These are phyloP conservation scores for Orientallactaga sibirica DNA, from an alignment of 2,797 vertebrate species.

Conservation along the genomic window DNA sequence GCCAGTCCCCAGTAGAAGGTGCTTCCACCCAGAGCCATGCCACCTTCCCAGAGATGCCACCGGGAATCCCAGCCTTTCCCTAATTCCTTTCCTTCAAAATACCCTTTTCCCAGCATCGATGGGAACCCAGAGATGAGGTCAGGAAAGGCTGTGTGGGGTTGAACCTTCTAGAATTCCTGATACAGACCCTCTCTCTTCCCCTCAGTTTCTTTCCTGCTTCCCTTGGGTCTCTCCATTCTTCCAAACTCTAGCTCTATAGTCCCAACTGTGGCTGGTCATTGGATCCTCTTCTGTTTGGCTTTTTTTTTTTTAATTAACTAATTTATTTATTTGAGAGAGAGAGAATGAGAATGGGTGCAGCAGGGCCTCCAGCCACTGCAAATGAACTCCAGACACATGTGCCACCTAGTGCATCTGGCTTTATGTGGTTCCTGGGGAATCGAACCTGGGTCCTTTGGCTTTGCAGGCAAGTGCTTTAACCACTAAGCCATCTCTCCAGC, in stretches of 20 bases:
- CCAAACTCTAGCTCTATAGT: not conserved
- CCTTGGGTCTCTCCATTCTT: not conserved
- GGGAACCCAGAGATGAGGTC: no score
- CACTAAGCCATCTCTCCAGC: no score
- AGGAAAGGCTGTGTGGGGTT: not conserved
- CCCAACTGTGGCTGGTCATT: not conserved
- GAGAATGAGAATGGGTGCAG: no score
- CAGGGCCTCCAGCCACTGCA: no score
- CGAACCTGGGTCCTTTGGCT: no score
- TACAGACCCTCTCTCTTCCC: not conserved
- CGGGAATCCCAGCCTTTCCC: not conserved
- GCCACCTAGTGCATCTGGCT: no score
- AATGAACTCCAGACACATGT: no score
- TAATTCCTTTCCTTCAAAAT: not conserved
- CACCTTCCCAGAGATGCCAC: not conserved
- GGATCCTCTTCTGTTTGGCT: no score
- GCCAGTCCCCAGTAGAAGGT: not conserved
- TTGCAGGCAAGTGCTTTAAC: no score
- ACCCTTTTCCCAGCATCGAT: not conserved
- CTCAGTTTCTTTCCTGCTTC: not conserved
- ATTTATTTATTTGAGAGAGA: no score
- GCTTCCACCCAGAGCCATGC: not conserved
- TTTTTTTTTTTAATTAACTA: no score
- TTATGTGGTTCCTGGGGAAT: no score
- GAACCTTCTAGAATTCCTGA: not conserved